Conservation (phyloP, 2,797 vertebrate genomes). For the Phataginus tricuspis region DNA sequence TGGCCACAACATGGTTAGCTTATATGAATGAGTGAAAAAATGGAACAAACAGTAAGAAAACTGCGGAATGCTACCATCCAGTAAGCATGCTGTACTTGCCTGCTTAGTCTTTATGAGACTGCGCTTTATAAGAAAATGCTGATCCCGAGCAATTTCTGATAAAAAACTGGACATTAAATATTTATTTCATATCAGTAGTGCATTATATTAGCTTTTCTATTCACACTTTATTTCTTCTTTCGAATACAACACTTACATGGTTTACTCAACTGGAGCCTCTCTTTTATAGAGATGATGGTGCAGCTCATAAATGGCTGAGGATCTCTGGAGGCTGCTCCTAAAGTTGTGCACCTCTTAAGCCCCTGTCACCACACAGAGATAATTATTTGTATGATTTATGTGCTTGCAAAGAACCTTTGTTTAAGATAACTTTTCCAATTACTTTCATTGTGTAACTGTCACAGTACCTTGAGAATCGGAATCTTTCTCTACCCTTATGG, state of each 20-base stretch:
- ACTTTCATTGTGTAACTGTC: constrained; percentile 66
- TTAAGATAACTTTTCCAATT: constrained; percentile 69
- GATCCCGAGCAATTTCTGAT: not conserved
- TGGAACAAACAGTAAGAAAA: not conserved
- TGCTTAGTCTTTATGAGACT: not conserved
- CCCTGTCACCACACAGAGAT: constrained; percentile 61
- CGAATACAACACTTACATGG: not conserved
- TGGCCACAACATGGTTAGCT: not conserved
- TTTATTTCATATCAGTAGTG: not conserved
- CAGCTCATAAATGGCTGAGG: constrained; percentile 13
- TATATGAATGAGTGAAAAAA: not conserved
- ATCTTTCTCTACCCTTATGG: not conserved
- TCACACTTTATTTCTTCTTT: constrained; percentile 41
- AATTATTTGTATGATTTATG: constrained; percentile 81
- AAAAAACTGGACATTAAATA: constrained; percentile 1
- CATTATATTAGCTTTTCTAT: not conserved
- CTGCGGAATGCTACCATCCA: not conserved
- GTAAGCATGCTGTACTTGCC: not conserved
- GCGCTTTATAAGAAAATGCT: not conserved
- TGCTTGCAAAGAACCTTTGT: constrained; percentile 42
- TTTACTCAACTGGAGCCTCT: constrained; percentile 25
- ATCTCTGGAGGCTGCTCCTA: constrained; percentile 63
- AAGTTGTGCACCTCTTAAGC: constrained; percentile 56
- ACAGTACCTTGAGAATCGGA: constrained; percentile 47
- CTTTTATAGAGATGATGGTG: constrained; percentile 56